Conservation (phyloP, 92 coral and sea anemone genomes). For the Palythoa grandiflora region DNA sequence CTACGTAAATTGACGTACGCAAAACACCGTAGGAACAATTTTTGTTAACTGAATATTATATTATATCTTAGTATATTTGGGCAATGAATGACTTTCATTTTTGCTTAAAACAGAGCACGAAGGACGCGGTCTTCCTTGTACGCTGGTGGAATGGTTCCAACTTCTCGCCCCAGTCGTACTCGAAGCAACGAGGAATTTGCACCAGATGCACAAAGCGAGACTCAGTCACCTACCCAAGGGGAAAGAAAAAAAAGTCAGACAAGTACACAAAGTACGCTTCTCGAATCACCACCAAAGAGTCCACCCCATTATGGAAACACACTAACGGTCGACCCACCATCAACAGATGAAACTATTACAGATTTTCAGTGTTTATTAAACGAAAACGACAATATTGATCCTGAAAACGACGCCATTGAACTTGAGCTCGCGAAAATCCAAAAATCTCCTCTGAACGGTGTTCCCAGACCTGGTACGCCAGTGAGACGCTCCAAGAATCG, state of each 20-base stretch:
- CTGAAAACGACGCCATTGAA: conserved; percentile 65
- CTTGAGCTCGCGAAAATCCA: conserved; percentile 53
- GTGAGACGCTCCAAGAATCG: conserved; percentile 52
- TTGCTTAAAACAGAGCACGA: conserved; percentile 68
- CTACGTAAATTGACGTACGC: too few relatives aligned
- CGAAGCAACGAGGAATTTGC: conserved; percentile 84
- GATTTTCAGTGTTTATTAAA: conserved; percentile 65
- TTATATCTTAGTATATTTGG: background rate
- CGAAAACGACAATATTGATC: conserved; percentile 27
- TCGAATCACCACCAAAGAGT: conserved; percentile 95
- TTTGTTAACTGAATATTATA: too few relatives aligned
- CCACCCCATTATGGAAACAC: conserved; percentile 89
- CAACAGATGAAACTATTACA: conserved; percentile 75
- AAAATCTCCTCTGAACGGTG: conserved; percentile 50
- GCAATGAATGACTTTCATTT: background rate
- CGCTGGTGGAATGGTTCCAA: conserved; percentile 87
- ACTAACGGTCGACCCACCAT: conserved; percentile 81
- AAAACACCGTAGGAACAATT: too few relatives aligned
- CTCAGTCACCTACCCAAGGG: conserved; percentile 54
- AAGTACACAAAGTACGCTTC: conserved; percentile 92
- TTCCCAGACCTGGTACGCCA: conserved; percentile 43
- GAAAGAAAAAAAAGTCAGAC: conserved; percentile 92
- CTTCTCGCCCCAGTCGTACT: conserved; percentile 77
- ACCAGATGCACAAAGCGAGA: conserved; percentile 36
- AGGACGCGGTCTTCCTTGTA: conserved; percentile 97